Conservation (phyloP, 2,113 vertebrate species). For the Plecotus auritus region DNA sequence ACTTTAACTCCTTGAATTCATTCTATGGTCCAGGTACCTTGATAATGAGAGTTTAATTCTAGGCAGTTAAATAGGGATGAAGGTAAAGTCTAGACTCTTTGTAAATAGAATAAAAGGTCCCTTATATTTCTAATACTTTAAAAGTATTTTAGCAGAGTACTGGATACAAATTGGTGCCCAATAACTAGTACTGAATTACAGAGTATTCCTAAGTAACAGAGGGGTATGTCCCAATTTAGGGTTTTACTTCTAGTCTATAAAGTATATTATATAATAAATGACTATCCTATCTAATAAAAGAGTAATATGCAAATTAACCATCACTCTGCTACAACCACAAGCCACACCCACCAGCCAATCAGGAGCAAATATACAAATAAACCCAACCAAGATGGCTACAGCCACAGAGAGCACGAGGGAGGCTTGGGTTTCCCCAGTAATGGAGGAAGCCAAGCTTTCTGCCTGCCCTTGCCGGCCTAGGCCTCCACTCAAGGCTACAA, state of each 20-base stretch:
- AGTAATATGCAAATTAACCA: too few species aligned
- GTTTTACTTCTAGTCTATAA: constrained; percentile 17
- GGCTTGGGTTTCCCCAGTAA: too few species aligned
- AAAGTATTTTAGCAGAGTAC: constrained; percentile 4
- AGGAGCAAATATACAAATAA: too few species aligned
- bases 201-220: too few species aligned
- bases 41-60: constrained; percentile 26
- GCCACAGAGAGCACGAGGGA: too few species aligned
- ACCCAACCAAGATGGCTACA: too few species aligned
- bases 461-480: too few species aligned
- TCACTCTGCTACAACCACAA: too few species aligned
- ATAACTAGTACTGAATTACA: constrained; percentile 23
- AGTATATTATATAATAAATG: not conserved
- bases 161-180: not conserved
- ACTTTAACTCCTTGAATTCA: not conserved
- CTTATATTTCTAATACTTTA: not conserved
- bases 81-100: not conserved
- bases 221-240: not conserved
- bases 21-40: not conserved
- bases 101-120: not conserved
- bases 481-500: too few species aligned
- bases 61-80: not conserved
- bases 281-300: not conserved
- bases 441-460: too few species aligned
- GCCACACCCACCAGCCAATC: too few species aligned